phyloP scores from a whole-genome alignment of 2,797 vertebrate genomes.

The Chanos chanos region DNA sequence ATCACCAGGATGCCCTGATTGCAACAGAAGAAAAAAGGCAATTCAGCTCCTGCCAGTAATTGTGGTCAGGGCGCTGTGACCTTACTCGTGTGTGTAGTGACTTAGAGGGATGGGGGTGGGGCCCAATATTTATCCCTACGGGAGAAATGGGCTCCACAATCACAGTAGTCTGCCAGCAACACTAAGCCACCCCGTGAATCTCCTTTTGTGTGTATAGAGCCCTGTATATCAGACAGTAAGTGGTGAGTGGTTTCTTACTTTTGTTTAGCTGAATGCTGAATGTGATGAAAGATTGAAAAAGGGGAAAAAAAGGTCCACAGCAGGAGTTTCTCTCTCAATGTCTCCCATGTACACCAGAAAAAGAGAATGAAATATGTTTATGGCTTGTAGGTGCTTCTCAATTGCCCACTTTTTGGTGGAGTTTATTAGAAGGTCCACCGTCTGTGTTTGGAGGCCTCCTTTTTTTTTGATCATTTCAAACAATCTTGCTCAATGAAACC shows the following conservation, averaged over 20 bases:
- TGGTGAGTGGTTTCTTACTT: not conserved
- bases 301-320: no score
- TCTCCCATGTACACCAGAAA: no score
- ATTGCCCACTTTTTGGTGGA: constrained; percentile 6
- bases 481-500: no score
- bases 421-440: no score
- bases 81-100: constrained; percentile 56
- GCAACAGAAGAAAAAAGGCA: constrained; percentile 60
- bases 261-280: not conserved
- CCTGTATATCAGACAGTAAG: not conserved
- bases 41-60: constrained; percentile 65
- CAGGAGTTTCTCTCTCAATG: constrained; percentile 31
- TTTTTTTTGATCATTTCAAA: no score
- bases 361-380: no score
- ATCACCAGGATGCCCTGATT: constrained; percentile 61
- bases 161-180: constrained; percentile 27
- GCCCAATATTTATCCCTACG: constrained; percentile 48
- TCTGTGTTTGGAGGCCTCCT: no score
- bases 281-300: no score
- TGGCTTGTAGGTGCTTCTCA: constrained; percentile 34
- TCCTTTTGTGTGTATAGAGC: constrained; percentile 7
- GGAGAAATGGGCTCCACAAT: constrained; percentile 37
- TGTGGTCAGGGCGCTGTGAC: constrained; percentile 69
- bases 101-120: constrained; percentile 54
- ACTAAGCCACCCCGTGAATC: not conserved